These are phyloP conservation scores for Nomada goodeniana DNA, from an alignment of 2,888 invertebrate species.

Conservation along the genomic window DNA sequence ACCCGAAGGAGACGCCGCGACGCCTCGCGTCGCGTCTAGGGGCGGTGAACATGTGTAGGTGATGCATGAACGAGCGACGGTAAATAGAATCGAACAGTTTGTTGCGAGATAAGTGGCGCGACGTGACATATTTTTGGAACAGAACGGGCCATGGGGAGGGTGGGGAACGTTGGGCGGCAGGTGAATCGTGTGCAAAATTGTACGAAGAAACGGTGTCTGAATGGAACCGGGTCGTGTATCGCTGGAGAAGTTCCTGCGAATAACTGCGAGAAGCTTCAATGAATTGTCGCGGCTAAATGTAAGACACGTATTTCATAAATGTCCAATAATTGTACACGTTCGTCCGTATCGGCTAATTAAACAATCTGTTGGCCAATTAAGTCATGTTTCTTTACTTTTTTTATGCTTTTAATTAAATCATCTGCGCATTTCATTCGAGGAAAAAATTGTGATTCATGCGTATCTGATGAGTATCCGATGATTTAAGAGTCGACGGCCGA, in stretches of 20 bases:
- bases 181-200: neutral
- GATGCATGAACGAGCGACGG: neutral
- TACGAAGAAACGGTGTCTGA: neutral
- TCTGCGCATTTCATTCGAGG: too few relatives aligned
- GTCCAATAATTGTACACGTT: too few relatives aligned
- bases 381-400: too few relatives aligned
- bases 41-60: neutral
- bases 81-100: slow-evolving; percentile 12
- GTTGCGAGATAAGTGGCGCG: slow-evolving; percentile 1
- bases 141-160: neutral
- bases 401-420: too few relatives aligned
- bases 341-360: too few relatives aligned
- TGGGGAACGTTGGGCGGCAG: neutral
- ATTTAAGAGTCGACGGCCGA: too few relatives aligned
- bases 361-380: too few relatives aligned
- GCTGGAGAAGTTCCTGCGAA: neutral
- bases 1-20: neutral
- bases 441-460: too few relatives aligned
- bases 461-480: too few relatives aligned
- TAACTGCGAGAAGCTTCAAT: neutral
- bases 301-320: too few relatives aligned
- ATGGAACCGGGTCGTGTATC: neutral
- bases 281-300: neutral
- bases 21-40: too few relatives aligned
- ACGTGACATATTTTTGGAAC: slow-evolving; percentile 10